phyloP scores from a whole-genome alignment of 2,888 invertebrate species.

The Laothoe populi region DNA sequence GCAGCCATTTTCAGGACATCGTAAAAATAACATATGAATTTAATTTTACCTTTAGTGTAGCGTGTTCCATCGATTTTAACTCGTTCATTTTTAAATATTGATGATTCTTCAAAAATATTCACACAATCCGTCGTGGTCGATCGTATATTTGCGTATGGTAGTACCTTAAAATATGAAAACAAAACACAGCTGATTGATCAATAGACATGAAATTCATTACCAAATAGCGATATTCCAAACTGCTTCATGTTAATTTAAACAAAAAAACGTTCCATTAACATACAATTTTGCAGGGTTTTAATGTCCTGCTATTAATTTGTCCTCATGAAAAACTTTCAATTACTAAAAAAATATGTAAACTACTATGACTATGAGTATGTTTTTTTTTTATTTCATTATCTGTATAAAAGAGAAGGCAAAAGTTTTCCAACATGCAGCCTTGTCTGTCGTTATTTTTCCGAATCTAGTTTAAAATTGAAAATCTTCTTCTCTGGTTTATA shows the following conservation, averaged over 20 bases:
- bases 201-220: conserved; percentile 27
- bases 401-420: too few relatives aligned
- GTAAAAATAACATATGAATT: conserved; percentile 24
- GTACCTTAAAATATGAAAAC: conserved; percentile 66
- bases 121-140: neutral
- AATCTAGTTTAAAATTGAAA: too few relatives aligned
- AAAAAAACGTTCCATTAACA: neutral
- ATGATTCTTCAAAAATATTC: conserved; percentile 1
- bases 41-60: conserved; percentile 92
- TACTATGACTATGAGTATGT: too few relatives aligned
- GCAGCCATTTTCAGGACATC: conserved; percentile 34
- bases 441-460: too few relatives aligned
- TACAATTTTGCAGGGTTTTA: neutral
- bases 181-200: conserved; percentile 79
- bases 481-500: too few relatives aligned
- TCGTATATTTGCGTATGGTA: conserved; percentile 2
- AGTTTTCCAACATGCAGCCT: too few relatives aligned
- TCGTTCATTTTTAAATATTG: conserved; percentile 89
- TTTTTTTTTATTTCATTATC: too few relatives aligned
- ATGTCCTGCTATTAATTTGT: neutral
- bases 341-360: too few relatives aligned
- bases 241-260: neutral
- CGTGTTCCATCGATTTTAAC: conserved; percentile 97
- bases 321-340: neutral
- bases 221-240: neutral